Conservation (phyloP, 2,797 vertebrate genomes). For the Bradypodion pumilum region DNA sequence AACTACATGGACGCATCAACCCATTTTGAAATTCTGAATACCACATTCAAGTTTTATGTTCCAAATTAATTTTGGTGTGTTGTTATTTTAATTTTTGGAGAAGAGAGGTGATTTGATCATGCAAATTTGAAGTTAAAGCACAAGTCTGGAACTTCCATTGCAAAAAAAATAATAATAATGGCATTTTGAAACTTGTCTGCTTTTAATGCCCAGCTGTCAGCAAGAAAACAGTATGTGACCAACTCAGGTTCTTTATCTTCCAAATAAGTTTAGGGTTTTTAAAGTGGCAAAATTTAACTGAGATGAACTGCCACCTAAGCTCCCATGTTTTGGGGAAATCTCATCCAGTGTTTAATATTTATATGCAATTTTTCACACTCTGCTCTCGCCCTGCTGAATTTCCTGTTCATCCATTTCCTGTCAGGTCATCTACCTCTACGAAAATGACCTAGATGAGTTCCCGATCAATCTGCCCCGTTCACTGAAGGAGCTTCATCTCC, state of each 20-base stretch:
- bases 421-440: slow-evolving; percentile 92
- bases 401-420: neutral
- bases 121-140: neutral
- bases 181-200: neutral
- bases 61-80: neutral
- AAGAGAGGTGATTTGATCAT: neutral
- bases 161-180: neutral
- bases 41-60: neutral
- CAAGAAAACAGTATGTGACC: neutral
- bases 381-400: neutral
- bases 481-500: slow-evolving; percentile 91
- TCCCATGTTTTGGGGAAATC: neutral
- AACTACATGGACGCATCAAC: neutral
- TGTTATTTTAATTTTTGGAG: neutral
- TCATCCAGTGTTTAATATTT: neutral
- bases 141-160: neutral
- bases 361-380: neutral
- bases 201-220: neutral
- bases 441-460: slow-evolving; percentile 91
- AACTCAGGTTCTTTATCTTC: neutral
- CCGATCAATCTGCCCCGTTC: slow-evolving; percentile 88
- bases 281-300: neutral
- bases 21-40: neutral
- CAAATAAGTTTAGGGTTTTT: neutral
- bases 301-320: neutral